Base-by-base conservation (phyloP, 64 coral and sea anemone species). In the Orbicella faveolata region DNA sequence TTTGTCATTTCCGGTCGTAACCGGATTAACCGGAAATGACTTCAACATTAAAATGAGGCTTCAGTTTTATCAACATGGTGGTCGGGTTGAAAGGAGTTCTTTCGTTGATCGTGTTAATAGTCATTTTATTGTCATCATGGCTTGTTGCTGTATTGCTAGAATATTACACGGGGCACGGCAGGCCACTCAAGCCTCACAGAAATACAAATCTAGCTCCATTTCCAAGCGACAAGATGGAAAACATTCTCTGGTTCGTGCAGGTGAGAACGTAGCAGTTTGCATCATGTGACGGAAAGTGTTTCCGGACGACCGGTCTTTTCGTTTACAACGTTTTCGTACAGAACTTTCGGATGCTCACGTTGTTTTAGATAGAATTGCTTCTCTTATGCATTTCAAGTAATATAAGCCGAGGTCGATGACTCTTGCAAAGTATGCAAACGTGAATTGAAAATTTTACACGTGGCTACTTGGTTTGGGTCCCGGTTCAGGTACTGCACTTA, bases 211-310 rank as follows among this genome's bases (percentile, higher is more conserved):
- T 77, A 48, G 89, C 83, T 62, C 97, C 97, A 63, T 99, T 93
- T 89, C 97, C 97, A 36, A 89, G 80, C 68, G 93, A 85, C 20
- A 90, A 89, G 74, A 91, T 99, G 94, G 94, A 99, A 23, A 99
- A 99, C 20, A 76, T 99, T 21, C 96, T 99, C 79, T 99, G 97
- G 97, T 95, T 99, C 77, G 73, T 98, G 21, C 96, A 98, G 93
- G 96, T 98, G 74, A 69, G 70, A 84, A 65, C 25, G 21, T 35
- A 16, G 16, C 2, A 2, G 8, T 13, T 52, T 34, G 18, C 8
- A 74, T 81, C 79, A 90, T 75, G 70, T 94, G 73, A 87, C 35
- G 17, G 12, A 17, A 19, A 9, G 2, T 36, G 37, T 70, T 78
- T 81, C 84, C 54, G 74, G 25, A 52, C 75, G 25, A 52, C 75